Evolutionary conservation across 2,797 vertebrate species (phyloP), one percentile per base, ranked within the genome.

Genomic region (Gephyroberyx darwinii): DNA sequence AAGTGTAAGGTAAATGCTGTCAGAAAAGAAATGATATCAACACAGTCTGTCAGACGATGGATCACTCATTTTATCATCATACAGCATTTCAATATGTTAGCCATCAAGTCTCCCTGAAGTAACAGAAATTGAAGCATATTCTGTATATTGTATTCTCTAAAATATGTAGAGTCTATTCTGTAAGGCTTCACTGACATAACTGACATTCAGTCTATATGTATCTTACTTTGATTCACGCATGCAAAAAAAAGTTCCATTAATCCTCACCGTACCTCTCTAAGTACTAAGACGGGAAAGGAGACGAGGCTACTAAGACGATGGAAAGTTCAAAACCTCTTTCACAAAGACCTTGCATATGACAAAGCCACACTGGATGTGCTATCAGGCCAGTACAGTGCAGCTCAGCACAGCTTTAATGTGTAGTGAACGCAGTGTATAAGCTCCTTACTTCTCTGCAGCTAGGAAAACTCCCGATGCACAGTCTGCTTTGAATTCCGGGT

Each of bases 401-500:
- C 31, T 41, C 19, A 61, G 56, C 3, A 35, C 2, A 67, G 37
- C 9, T 26, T 41, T 47, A 59, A 54, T 53, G 6, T 74, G 50
- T 12, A 13, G 62, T 50, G 33, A 64, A 58, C 43, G 56, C 58
- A 22, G 20, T 66, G 55, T 20, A 53, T 54, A 33, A 67, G 50
- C 41, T 33, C 1, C 96, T 83, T 97, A 99, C 98, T 99, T 99
- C 90, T 99, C 98, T 85, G 98, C 98, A 82, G 97, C 96, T 89
- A 99, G 94, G 91, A 99, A 99, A 91, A 99, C 96, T 88, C 98
- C 98, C 19, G 98, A 99, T 65, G 98, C 97, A 84, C 98, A 99
- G 88, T 99, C 98, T 16, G 98, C 96, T 92, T 99, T 99, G 93
- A 99, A 99, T 84, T 99, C 98, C 19, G 98, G 96, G 90, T 99